These are phyloP conservation scores for Spea bombifrons DNA, from an alignment of 2,113 vertebrate genomes.

Conservation along the genomic window DNA sequence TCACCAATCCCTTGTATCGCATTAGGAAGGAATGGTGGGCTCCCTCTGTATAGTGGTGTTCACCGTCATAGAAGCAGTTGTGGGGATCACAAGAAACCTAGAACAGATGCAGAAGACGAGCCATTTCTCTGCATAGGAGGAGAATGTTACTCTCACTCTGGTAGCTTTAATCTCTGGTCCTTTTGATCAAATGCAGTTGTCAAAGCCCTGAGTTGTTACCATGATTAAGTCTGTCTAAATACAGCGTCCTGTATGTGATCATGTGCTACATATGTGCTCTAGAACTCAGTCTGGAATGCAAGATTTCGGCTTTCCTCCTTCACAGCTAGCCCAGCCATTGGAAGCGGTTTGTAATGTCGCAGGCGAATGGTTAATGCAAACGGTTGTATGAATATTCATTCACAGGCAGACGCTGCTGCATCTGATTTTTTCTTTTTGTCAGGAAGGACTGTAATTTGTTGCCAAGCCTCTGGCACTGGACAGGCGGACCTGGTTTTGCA, in stretches of 20 bases:
- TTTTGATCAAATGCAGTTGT: constrained; percentile 7
- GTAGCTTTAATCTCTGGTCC: background rate
- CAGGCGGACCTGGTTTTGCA: no score
- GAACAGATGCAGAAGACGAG: background rate
- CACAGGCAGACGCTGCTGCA: no score
- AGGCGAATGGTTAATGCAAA: background rate
- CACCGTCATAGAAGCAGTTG: background rate
- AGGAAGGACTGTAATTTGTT: background rate
- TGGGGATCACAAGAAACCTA: background rate
- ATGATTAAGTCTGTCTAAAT: constrained; percentile 8
- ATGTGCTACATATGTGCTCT: constrained; percentile 42
- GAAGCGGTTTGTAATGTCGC: background rate
- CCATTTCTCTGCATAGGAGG: background rate
- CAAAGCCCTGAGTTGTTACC: constrained; percentile 39
- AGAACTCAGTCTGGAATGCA: background rate
- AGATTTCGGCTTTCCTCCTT: background rate
- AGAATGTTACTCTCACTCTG: background rate
- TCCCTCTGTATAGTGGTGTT: background rate
- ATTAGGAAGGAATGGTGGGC: background rate
- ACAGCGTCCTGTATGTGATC: background rate
- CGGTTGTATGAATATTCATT: background rate
- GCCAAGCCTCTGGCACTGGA: background rate
- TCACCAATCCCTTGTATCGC: background rate
- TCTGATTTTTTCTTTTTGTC: background rate
- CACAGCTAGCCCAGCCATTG: background rate